A percentile compares a stretch with the other conserved stretches of the same genome.
phyloP scores from a whole-genome alignment of 1,140 invertebrate species.

The Pantala flavescens region DNA sequence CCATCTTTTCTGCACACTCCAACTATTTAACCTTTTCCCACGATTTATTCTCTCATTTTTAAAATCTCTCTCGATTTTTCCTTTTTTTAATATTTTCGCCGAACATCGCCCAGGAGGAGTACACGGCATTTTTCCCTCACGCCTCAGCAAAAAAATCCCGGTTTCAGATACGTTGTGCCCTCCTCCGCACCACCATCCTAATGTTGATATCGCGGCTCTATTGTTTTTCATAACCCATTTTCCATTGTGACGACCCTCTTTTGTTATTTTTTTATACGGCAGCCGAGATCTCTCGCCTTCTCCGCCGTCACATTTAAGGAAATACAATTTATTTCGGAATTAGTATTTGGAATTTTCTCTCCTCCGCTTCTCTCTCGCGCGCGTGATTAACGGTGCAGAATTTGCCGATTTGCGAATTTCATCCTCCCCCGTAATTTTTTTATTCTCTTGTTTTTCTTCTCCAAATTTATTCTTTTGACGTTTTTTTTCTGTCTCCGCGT shows the following conservation, averaged over 20 bases:
- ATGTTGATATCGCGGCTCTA: background rate
- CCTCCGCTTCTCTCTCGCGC: background rate
- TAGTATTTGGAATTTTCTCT: background rate
- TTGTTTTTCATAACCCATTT: background rate
- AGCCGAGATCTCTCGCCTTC: background rate
- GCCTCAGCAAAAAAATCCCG: too few relatives aligned
- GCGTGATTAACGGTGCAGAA: background rate
- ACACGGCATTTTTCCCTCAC: too few relatives aligned
- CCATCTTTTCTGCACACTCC: too few relatives aligned
- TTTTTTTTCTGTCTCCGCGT: background rate
- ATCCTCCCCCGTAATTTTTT: background rate
- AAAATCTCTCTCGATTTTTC: too few relatives aligned
- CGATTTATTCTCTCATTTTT: too few relatives aligned
- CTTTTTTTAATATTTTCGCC: too few relatives aligned
- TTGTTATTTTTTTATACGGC: background rate
- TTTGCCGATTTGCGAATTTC: slow-evolving; percentile 6
- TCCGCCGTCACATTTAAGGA: too few relatives aligned
- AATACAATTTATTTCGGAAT: background rate
- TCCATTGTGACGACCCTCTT: background rate
- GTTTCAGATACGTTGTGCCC: too few relatives aligned
- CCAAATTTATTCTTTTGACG: background rate
- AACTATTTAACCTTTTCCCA: too few relatives aligned
- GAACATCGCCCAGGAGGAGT: too few relatives aligned
- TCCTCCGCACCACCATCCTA: background rate
- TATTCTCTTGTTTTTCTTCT: background rate